Conservation (phyloP, 2,797 vertebrate genomes). For the Sebastes nivosus region DNA sequence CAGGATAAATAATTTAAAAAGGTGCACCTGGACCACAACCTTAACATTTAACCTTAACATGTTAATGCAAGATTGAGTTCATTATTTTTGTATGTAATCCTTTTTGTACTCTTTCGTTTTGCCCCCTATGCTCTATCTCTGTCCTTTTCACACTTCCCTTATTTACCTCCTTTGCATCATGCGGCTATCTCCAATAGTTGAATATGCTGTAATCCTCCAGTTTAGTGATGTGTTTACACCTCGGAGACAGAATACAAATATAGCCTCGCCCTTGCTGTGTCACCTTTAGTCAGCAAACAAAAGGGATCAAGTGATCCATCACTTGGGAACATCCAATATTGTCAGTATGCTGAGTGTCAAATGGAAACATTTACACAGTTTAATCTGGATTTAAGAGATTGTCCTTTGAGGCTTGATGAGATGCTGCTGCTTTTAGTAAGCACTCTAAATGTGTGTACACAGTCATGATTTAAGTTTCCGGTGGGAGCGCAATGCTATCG, state of each 20-base stretch:
- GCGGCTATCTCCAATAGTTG: not conserved
- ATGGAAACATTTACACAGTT: constrained; percentile 15
- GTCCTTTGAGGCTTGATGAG: not conserved
- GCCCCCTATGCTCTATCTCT: too few species aligned
- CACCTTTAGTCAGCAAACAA: constrained; percentile 40
- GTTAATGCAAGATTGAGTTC: not conserved
- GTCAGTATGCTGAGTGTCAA: not conserved
- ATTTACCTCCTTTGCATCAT: not conserved
- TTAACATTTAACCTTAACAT: not conserved
- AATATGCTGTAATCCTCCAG: constrained; percentile 11
- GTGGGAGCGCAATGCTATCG: not conserved
- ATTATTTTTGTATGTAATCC: not conserved
- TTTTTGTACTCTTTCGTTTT: not conserved
- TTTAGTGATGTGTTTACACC: constrained; percentile 20
- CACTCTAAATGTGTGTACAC: not conserved
- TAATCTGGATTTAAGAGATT: constrained; percentile 8
- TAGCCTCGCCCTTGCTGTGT: constrained; percentile 32
- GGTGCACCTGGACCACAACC: not conserved
- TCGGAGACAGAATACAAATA: constrained; percentile 21
- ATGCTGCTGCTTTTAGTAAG: not conserved
- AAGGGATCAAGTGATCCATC: constrained; percentile 37
- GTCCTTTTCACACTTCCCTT: not conserved
- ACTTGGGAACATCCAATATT: not conserved
- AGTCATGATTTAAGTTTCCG: not conserved
- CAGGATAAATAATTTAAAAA: not conserved